Percentiles rank a stretch among this genome's conserved stretches.
Conservation (phyloP, 2,888 invertebrate genomes). For the Craniophora ligustri region DNA sequence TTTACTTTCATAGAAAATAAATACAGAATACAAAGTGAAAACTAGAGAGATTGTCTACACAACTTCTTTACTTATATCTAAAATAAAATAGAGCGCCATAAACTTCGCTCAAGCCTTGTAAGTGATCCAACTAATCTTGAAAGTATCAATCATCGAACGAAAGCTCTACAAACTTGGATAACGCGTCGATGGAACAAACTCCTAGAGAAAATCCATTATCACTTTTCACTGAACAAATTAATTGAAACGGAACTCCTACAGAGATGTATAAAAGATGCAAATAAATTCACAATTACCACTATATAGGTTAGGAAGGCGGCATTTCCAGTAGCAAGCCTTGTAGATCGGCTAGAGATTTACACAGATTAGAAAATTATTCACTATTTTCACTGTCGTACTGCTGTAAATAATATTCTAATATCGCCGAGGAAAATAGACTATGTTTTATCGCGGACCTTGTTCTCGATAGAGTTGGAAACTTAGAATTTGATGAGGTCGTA, state of each 20-base stretch:
- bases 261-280: conserved; percentile 56
- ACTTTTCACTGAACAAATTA: conserved; percentile 37
- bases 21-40: background rate
- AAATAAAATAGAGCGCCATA: conserved; percentile 5
- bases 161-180: conserved; percentile 19
- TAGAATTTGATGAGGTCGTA: conserved; percentile 24
- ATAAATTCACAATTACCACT: conserved; percentile 57
- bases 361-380: conserved; percentile 61
- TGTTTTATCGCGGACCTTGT: conserved; percentile 31
- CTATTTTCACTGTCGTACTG: conserved; percentile 50
- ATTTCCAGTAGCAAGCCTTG: conserved; percentile 39
- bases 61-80: conserved; percentile 2
- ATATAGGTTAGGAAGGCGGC: conserved; percentile 49
- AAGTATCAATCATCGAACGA: conserved; percentile 32
- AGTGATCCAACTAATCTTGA: conserved; percentile 26
- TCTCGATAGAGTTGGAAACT: conserved; percentile 37
- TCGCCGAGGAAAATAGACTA: conserved; percentile 33
- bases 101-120: conserved; percentile 24
- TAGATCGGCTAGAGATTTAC: conserved; percentile 39
- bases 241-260: conserved; percentile 32
- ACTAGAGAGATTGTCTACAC: background rate
- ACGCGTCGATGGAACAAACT: conserved; percentile 15
- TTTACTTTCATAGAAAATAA: background rate
- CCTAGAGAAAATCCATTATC: conserved; percentile 42
- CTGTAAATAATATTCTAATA: conserved; percentile 46